A percentile compares a stretch with the other conserved stretches of the same genome.
These are phyloP conservation scores for Sycobia sp. DNA, from an alignment of 1,140 invertebrate species.

Conservation along the genomic window DNA sequence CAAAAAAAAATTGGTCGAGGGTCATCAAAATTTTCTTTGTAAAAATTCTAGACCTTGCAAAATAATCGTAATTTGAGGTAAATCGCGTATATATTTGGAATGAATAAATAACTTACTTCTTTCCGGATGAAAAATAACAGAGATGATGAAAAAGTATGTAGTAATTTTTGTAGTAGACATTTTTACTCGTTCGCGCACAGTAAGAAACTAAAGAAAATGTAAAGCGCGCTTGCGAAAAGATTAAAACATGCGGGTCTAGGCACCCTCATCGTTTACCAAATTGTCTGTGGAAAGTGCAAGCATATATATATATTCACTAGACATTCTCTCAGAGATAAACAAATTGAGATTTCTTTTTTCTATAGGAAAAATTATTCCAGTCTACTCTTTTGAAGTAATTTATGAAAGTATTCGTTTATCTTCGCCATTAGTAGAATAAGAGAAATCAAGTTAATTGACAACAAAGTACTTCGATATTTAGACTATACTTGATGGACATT, in stretches of 20 bases:
- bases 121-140: not conserved
- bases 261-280: slow-evolving; percentile 24
- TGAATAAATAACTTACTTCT: slow-evolving; percentile 16
- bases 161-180: slow-evolving; percentile 11
- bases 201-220: slow-evolving; percentile 31
- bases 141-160: not conserved
- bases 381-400: slow-evolving; percentile 11
- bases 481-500: too few species aligned
- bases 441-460: not conserved
- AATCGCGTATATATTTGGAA: too few species aligned
- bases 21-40: too few species aligned
- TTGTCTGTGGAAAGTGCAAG: slow-evolving; percentile 26
- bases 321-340: slow-evolving; percentile 3
- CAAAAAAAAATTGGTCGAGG: too few species aligned
- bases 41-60: too few species aligned
- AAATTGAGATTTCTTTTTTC: slow-evolving; percentile 24
- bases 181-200: slow-evolving; percentile 17
- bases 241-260: slow-evolving; percentile 24
- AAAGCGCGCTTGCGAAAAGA: slow-evolving; percentile 13
- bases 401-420: not conserved
- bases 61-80: too few species aligned
- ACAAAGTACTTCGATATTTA: too few species aligned
- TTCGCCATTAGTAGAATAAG: not conserved
- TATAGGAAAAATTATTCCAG: not conserved
- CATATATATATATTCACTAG: slow-evolving; percentile 23